A percentile compares a stretch with the other conserved stretches of the same genome.
These are phyloP conservation scores for Anthopleura sola DNA, from an alignment of 64 coral and sea anemone genomes.

Conservation along the genomic window DNA sequence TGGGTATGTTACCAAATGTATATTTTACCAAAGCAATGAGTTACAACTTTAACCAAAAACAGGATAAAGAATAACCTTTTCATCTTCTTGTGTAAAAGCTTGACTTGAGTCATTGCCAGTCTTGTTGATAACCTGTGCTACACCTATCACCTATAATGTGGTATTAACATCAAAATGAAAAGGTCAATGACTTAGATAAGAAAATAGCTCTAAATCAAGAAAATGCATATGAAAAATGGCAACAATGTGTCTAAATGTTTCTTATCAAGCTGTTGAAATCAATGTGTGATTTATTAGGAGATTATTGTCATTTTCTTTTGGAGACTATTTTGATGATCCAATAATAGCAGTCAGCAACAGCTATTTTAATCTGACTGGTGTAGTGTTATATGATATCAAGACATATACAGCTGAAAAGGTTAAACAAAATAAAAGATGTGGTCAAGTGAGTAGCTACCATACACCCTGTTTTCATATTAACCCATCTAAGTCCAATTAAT, in stretches of 20 bases:
- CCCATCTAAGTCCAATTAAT: too few relatives aligned
- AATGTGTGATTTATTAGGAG: neutral
- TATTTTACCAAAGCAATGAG: too few relatives aligned
- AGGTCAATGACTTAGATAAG: neutral
- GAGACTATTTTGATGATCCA: neutral
- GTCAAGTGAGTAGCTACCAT: neutral
- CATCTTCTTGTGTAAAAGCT: conserved; percentile 87
- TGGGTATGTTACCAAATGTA: too few relatives aligned
- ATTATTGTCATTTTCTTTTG: neutral
- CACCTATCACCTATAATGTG: conserved; percentile 78
- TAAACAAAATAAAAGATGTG: neutral
- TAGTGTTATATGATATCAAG: neutral
- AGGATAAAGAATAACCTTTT: conserved; percentile 56
- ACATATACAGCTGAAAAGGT: neutral
- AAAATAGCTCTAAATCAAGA: neutral
- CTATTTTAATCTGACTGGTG: neutral
- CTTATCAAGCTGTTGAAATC: neutral
- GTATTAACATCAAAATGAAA: conserved; percentile 4
- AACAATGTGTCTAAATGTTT: neutral
- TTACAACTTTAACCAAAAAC: too few relatives aligned
- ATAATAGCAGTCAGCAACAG: neutral
- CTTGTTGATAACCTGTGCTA: conserved; percentile 99
- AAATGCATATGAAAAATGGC: neutral
- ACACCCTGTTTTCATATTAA: neutral
- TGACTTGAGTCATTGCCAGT: conserved; percentile 62